Percentiles rank a stretch among this genome's conserved stretches.
These are phyloP conservation scores for Nyctereutes procyonoides DNA, from an alignment of 2,113 vertebrate species.

Conservation along the genomic window DNA sequence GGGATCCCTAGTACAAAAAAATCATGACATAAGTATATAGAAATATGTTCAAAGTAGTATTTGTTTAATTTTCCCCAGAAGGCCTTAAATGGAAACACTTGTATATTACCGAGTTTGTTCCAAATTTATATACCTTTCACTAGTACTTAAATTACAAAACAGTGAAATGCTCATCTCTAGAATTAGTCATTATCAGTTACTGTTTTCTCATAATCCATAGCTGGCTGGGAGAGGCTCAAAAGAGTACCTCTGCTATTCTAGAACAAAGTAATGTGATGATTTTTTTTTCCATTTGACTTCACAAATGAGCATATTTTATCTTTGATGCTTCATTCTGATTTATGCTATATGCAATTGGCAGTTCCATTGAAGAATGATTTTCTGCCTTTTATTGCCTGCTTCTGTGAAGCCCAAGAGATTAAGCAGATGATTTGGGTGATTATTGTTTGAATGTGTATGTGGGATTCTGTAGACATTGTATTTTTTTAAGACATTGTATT, in stretches of 20 bases:
- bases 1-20: background rate
- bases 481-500: background rate
- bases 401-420: slow-evolving; percentile 34
- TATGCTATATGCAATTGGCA: slow-evolving; percentile 20
- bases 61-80: background rate
- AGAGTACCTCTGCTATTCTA: background rate
- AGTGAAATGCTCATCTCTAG: slow-evolving; percentile 33
- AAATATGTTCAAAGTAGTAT: slow-evolving; percentile 43
- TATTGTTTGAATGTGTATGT: slow-evolving; percentile 9
- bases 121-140: slow-evolving; percentile 46
- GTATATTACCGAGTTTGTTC: slow-evolving; percentile 48
- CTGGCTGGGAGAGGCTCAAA: slow-evolving; percentile 27
- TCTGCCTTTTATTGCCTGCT: slow-evolving; percentile 43
- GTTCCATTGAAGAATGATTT: slow-evolving; percentile 9
- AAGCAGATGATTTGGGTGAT: slow-evolving; percentile 17
- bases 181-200: slow-evolving; percentile 64
- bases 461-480: background rate
- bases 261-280: background rate
- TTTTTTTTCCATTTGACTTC: background rate
- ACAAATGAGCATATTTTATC: slow-evolving; percentile 60
- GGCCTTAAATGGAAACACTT: slow-evolving; percentile 58
- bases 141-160: slow-evolving; percentile 53
- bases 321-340: slow-evolving; percentile 23
- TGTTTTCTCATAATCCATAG: slow-evolving; percentile 51
- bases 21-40: background rate